Evolutionary conservation across 2,888 invertebrate genomes (phyloP).

Genomic region (Abscondita cerata): DNA sequence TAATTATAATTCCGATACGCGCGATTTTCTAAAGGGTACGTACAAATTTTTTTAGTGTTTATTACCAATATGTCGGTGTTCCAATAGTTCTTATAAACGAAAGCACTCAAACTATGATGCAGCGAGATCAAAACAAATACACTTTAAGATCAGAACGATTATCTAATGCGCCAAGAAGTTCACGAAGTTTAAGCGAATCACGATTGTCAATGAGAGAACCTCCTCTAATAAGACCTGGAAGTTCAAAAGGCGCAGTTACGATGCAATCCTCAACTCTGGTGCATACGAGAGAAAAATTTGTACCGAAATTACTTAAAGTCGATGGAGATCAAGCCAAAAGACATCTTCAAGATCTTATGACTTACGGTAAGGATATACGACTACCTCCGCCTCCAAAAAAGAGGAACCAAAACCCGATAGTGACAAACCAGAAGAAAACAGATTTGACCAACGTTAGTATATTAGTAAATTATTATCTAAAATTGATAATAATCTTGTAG

Average conservation of each 20-base stretch:
- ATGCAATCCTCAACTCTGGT: too few species aligned
- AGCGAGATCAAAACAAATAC: slow-evolving; percentile 66
- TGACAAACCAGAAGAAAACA: too few species aligned
- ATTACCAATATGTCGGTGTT: slow-evolving; percentile 66
- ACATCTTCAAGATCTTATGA: slow-evolving; percentile 64
- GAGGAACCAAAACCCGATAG: too few species aligned
- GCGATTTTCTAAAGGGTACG: slow-evolving; percentile 73
- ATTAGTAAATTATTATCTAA: too few species aligned
- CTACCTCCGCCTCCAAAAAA: slow-evolving; percentile 28
- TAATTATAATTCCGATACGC: slow-evolving; percentile 70
- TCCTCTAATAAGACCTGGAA: slow-evolving; percentile 60
- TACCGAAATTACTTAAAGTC: slow-evolving; percentile 54
- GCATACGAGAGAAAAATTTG: slow-evolving; percentile 69
- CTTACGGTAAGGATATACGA: slow-evolving; percentile 54
- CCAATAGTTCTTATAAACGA: slow-evolving; percentile 63
- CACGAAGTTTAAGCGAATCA: slow-evolving; percentile 31
- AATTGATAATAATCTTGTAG: too few species aligned
- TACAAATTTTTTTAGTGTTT: not conserved
- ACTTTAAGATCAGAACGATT: slow-evolving; percentile 68
- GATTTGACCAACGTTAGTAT: slow-evolving; percentile 56
- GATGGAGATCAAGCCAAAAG: slow-evolving; percentile 66
- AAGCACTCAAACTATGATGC: slow-evolving; percentile 72
- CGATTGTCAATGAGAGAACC: slow-evolving; percentile 15
- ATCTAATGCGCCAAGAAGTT: slow-evolving; percentile 39
- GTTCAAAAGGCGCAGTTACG: slow-evolving; percentile 71